Percentiles rank a stretch among this genome's conserved stretches.
Conservation (phyloP, 1,140 invertebrate species). For the Amphibalanus amphitrite region DNA sequence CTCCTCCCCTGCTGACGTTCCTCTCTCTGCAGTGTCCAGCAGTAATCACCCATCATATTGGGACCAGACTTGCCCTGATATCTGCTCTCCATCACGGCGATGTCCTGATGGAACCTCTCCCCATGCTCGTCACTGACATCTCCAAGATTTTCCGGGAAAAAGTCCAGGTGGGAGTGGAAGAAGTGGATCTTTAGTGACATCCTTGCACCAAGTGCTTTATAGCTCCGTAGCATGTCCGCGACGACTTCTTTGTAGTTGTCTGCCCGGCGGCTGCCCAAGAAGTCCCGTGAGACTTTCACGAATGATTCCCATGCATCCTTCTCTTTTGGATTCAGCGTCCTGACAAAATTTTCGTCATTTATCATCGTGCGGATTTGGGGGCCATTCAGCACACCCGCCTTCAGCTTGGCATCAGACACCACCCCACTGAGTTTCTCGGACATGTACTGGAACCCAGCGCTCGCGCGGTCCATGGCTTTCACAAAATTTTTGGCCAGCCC, state of each 20-base stretch:
- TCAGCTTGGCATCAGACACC: conserved; percentile 16
- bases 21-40: too few species aligned
- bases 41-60: too few species aligned
- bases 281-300: conserved; percentile 10
- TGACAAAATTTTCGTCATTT: conserved; percentile 6
- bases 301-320: conserved; percentile 12
- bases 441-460: conserved; percentile 8
- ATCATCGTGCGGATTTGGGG: conserved; percentile 17
- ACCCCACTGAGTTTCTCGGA: conserved; percentile 14
- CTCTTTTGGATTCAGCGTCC: conserved; percentile 10
- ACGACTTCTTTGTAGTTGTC: conserved; percentile 14
- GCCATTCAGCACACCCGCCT: conserved; percentile 16
- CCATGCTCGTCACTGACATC: too few species aligned
- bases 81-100: too few species aligned
- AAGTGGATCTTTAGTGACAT: conserved; percentile 17
- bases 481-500: conserved; percentile 13
- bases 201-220: conserved; percentile 8
- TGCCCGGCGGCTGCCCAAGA: conserved; percentile 14
- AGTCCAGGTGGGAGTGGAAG: conserved; percentile 13
- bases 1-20: too few species aligned
- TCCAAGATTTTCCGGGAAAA: too few species aligned
- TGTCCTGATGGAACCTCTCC: too few species aligned
- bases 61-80: too few species aligned
- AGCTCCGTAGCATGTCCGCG: conserved; percentile 11
- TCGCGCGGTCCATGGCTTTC: conserved; percentile 9